Percentiles rank a stretch among this genome's conserved stretches.
Evolutionary conservation across 2,888 invertebrate species (phyloP).

Genomic region (Slavum lentiscoides): DNA sequence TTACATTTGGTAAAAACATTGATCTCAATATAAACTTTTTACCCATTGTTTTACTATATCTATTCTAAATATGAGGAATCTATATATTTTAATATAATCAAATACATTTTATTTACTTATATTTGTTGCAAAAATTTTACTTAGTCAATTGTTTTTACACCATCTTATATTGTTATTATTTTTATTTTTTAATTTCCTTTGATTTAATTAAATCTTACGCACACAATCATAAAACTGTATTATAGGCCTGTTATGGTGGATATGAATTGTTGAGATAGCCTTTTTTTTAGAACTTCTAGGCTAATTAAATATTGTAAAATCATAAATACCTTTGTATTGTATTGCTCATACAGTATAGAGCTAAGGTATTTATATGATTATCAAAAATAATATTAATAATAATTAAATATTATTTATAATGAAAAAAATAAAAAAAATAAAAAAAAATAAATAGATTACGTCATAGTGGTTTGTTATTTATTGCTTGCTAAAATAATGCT

Average conservation of each 20-base stretch:
- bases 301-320: slow-evolving; percentile 43
- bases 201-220: slow-evolving; percentile 3
- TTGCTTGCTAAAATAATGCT: neutral
- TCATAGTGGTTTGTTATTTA: slow-evolving; percentile 16
- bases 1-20: slow-evolving; percentile 39
- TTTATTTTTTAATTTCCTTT: neutral
- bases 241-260: slow-evolving; percentile 24
- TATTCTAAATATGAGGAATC: slow-evolving; percentile 16
- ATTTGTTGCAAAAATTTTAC: slow-evolving; percentile 2
- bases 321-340: slow-evolving; percentile 46
- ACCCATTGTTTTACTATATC: slow-evolving; percentile 32
- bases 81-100: slow-evolving; percentile 3
- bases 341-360: slow-evolving; percentile 41
- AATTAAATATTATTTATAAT: slow-evolving; percentile 41
- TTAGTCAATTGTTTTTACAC: slow-evolving; percentile 30
- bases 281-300: slow-evolving; percentile 45
- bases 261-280: slow-evolving; percentile 34
- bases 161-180: neutral
- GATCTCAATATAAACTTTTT: slow-evolving; percentile 43
- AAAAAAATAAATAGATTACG: slow-evolving; percentile 25
- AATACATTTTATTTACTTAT: slow-evolving; percentile 10
- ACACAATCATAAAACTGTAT: slow-evolving; percentile 16
- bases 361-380: slow-evolving; percentile 26
- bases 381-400: slow-evolving; percentile 30
- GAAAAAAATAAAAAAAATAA: slow-evolving; percentile 23